Conservation (phyloP, 2,113 vertebrate species). For the Micronycteris hirsuta region DNA sequence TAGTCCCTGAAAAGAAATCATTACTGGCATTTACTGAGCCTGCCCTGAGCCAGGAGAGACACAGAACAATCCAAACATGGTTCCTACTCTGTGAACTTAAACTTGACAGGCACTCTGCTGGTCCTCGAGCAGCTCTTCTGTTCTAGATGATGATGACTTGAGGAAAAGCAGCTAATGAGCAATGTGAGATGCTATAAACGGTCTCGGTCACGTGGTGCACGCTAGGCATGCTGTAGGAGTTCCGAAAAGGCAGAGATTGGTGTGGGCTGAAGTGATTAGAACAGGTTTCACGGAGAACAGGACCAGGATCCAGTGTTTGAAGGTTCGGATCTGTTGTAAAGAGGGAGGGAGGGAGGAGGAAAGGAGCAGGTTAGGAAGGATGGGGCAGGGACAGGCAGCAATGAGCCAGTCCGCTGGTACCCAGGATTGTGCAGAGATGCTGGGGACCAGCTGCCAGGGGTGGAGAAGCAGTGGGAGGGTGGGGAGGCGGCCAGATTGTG, state of each 20-base stretch:
- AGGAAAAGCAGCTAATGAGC: neutral
- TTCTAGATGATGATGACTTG: neutral
- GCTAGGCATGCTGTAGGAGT: constrained; percentile 17
- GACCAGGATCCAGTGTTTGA: neutral
- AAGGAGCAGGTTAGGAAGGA: neutral
- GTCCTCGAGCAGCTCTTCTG: neutral
- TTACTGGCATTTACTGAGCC: neutral
- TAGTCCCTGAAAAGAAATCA: neutral
- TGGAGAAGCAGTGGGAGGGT: neutral
- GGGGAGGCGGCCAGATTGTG: constrained; percentile 11
- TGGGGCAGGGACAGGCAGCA: neutral
- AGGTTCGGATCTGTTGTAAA: neutral
- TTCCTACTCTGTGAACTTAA: neutral
- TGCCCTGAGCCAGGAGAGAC: neutral
- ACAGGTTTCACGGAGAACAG: neutral
- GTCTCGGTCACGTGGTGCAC: neutral
- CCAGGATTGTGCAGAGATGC: neutral
- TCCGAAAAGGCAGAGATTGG: constrained; percentile 11
- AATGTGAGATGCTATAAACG: neutral
- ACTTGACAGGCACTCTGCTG: neutral
- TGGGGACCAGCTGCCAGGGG: neutral
- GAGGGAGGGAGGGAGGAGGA: neutral
- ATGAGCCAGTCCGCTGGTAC: neutral
- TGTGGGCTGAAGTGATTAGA: constrained; percentile 16
- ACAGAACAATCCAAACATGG: neutral